These are phyloP conservation scores for Orchestia grillus DNA, from an alignment of 1,140 invertebrate genomes.

Conservation along the genomic window DNA sequence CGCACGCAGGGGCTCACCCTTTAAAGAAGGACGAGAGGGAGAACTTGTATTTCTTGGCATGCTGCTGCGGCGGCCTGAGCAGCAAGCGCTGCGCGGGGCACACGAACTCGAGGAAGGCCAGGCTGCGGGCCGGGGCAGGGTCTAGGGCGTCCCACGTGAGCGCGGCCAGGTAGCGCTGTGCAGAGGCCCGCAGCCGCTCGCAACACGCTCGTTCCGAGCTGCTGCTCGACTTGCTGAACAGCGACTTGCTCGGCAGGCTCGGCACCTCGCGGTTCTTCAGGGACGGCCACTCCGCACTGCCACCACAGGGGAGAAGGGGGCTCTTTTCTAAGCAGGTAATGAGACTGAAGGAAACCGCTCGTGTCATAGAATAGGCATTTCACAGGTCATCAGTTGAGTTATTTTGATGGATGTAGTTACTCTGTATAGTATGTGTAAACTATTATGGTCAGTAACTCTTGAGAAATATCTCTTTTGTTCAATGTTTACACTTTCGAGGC, in stretches of 20 bases:
- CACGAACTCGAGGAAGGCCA: conserved; percentile 79
- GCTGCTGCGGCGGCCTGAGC: conserved; percentile 79
- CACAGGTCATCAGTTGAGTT: no score
- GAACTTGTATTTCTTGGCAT: conserved; percentile 83
- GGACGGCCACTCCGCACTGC: conserved; percentile 15
- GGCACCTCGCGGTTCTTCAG: conserved; percentile 78
- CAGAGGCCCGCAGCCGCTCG: conserved; percentile 83
- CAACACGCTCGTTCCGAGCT: conserved; percentile 69
- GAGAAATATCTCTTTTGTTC: no score
- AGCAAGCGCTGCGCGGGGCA: conserved; percentile 90
- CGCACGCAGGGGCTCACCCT: conserved; percentile 74
- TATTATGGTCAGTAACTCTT: no score
- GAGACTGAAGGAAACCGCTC: no score
- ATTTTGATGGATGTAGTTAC: no score
- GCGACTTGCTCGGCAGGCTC: conserved; percentile 78
- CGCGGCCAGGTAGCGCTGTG: conserved; percentile 82
- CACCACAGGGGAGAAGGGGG: no score
- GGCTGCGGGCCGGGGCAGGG: conserved; percentile 89
- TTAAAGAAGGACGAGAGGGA: conserved; percentile 88
- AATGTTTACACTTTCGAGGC: no score
- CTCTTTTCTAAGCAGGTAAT: no score
- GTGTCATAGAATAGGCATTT: no score
- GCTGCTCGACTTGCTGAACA: conserved; percentile 74
- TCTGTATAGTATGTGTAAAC: no score
- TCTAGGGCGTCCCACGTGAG: conserved; percentile 87